Percentiles rank a stretch among this genome's conserved stretches.
These are phyloP conservation scores for Spilosoma lubricipeda DNA, from an alignment of 2,888 invertebrate species.

Conservation along the genomic window DNA sequence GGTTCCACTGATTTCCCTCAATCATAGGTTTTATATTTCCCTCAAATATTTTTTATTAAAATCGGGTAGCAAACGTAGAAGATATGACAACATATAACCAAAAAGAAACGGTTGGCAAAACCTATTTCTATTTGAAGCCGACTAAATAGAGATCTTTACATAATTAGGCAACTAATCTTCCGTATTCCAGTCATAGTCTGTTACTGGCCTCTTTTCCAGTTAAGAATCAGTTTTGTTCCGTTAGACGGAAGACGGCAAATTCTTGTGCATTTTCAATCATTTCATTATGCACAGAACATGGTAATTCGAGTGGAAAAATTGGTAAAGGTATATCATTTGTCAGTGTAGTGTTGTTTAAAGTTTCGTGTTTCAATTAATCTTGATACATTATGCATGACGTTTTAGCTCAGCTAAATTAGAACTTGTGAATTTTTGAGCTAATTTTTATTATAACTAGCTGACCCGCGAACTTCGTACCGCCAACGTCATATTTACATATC, in stretches of 20 bases:
- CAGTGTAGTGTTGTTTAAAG: background rate
- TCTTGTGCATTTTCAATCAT: conserved; percentile 45
- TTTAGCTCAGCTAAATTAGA: background rate
- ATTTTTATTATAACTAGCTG: background rate
- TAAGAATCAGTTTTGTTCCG: conserved; percentile 20
- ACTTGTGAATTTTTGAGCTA: background rate
- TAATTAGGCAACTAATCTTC: conserved; percentile 15
- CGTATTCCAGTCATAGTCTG: conserved; percentile 25
- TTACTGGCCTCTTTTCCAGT: conserved; percentile 12
- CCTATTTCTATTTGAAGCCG: background rate
- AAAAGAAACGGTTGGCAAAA: background rate
- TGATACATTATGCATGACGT: background rate
- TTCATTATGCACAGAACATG: conserved; percentile 7
- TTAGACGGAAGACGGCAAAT: conserved; percentile 30
- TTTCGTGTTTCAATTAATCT: background rate
- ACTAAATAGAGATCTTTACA: conserved; percentile 7
- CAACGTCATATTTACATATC: too few relatives aligned
- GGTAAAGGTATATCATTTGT: conserved; percentile 3
- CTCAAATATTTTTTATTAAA: too few relatives aligned
- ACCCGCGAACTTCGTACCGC: too few relatives aligned
- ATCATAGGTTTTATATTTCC: background rate
- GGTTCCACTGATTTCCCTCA: background rate
- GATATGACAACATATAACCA: background rate
- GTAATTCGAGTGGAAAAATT: conserved; percentile 6
- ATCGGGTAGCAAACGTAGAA: background rate